Base-by-base conservation (phyloP, 2,113 vertebrate genomes). In the Rhabdornis inornatus region DNA sequence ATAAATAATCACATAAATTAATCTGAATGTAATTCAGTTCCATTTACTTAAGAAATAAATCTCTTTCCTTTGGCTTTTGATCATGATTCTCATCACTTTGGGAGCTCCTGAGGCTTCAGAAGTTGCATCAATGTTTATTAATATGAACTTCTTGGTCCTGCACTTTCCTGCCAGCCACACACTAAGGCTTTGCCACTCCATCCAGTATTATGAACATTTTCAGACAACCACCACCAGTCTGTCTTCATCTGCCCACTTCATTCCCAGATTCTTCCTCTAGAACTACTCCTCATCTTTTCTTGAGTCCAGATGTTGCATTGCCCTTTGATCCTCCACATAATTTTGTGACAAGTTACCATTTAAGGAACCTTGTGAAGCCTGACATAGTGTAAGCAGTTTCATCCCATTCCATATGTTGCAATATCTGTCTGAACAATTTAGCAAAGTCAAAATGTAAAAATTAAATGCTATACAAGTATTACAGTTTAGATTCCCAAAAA, bases 101-200 rank as follows among this genome's bases (percentile, higher is more conserved):
- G 25, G 52, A 50, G 11, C 13, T n/a, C 30, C 50, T 56, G 15
- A 24, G 5, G 2, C 30, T 83, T 65, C 37, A 65, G 23, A 52
- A 79, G 59, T 39, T 56, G 56, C 0, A 0, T 17, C 7, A 64
- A 7, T 30, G 3, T 21, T 47, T 31, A 15, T 1, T 39, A 28
- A 55, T 45, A 16, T 30, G 60, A 77, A 68, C 28, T 39, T 84
- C 28, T 74, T 3, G 0, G 17, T 37, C 33, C 50, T 45, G 28
- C 39, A 18, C 24, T 40, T 28, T 28, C 9, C n/a, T 37, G 11
- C 6, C 25, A n/a, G 21, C 23, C 33, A 57, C 9, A 17, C 5
- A 8, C 35, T 30, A 15, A 56, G 47, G 37, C 17, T 40, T 55
- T 47, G 20, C 8, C 11, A 45, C 7, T 53, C 22, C 39, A 28